Evolutionary conservation across 1,140 invertebrate species (phyloP).

Genomic region (Apis mellifera): DNA sequence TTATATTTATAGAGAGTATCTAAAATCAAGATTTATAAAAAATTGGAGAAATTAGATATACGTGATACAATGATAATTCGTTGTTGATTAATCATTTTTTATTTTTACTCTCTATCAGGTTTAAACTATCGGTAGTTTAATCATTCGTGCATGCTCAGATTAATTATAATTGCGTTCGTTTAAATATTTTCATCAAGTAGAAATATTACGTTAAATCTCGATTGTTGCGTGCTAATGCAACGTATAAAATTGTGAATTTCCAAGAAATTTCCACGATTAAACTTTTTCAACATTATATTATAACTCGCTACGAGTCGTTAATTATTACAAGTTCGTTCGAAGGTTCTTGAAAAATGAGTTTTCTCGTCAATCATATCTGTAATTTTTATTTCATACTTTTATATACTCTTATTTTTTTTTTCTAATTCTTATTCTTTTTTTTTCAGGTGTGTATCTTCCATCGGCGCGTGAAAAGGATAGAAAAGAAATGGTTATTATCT

Average conservation of each 20-base stretch:
- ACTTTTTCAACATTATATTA: constrained; percentile 14
- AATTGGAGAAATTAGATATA: background rate
- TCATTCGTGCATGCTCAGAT: background rate
- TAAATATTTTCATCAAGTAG: background rate
- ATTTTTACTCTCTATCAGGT: background rate
- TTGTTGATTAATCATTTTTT: background rate
- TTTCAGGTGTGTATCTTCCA: background rate
- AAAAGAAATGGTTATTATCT: constrained; percentile 43
- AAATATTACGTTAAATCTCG: background rate
- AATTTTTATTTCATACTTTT: background rate
- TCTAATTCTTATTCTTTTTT: background rate
- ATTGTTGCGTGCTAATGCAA: constrained; percentile 44
- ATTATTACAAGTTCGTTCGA: background rate
- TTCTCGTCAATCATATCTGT: too few species aligned
- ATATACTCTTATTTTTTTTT: background rate
- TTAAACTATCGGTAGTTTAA: too few species aligned
- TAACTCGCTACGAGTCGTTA: background rate
- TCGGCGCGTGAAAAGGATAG: background rate
- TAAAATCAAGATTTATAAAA: background rate
- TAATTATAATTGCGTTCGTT: background rate
- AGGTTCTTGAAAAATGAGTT: constrained; percentile 29
- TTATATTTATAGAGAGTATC: background rate
- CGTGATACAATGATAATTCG: background rate
- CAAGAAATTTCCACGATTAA: constrained; percentile 34
- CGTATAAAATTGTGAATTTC: constrained; percentile 34